phyloP scores from a whole-genome alignment of 2,888 invertebrate genomes.

The Machimus rusticus region DNA sequence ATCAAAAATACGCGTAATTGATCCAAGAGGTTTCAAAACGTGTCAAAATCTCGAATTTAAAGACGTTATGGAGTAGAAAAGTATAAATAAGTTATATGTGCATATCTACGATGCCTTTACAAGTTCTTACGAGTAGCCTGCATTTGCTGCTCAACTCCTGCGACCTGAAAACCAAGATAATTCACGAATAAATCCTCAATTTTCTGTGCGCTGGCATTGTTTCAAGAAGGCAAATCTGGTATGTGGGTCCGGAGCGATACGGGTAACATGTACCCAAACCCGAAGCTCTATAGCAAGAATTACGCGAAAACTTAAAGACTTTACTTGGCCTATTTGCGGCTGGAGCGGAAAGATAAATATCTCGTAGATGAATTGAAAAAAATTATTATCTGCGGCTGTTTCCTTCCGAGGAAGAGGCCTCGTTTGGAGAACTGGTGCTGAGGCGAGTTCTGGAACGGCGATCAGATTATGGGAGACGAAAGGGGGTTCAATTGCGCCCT shows the following conservation, averaged over 20 bases:
- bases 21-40: too few species aligned
- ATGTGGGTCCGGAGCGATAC: neutral
- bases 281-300: neutral
- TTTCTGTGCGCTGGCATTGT: neutral
- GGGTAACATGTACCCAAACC: neutral
- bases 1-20: too few species aligned
- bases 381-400: neutral
- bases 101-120: too few species aligned
- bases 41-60: too few species aligned
- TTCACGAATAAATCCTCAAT: neutral
- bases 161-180: neutral
- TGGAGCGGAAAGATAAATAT: slow-evolving; percentile 14
- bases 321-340: slow-evolving; percentile 3
- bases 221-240: neutral
- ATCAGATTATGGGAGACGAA: slow-evolving; percentile 8
- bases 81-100: too few species aligned
- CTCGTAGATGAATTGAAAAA: slow-evolving; percentile 18
- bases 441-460: neutral
- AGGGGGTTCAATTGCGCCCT: neutral
- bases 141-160: neutral
- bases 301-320: neutral
- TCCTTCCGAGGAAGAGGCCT: neutral
- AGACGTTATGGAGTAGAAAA: too few species aligned
- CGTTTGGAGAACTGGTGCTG: neutral
- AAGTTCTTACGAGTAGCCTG: neutral